Base-by-base conservation (phyloP, 2,113 vertebrate genomes). In the Trematomus loennbergii region DNA sequence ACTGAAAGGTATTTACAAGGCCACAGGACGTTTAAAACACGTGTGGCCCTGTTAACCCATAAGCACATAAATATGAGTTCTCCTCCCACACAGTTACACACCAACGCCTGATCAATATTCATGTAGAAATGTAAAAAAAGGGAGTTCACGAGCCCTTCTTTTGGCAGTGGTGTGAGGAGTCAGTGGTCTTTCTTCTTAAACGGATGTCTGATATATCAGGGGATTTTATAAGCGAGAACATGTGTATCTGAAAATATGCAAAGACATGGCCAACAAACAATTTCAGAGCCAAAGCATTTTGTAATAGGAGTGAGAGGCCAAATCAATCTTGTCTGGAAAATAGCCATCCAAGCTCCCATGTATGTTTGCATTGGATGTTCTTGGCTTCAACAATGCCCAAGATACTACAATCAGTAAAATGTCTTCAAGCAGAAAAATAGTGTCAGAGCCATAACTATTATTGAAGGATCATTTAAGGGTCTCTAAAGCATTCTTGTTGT, bases 1-100 rank as follows among this genome's bases (percentile, higher is more conserved):
- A 91, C 72, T 72, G 80, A 59, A 84, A 90, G 81, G 91, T 87
- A 92, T 94, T 94, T 92, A 92, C 93, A 87, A 87, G 90, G 91
- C 88, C 88, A 84, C 75, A 77, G 83, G 88, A 92, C 89, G 76
- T 91, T 91, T 91, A 62, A 94, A 94, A 92, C 91, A 94, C 65
- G 77, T 92, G 92, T 91, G 82, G 58, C 82, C 69, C 36, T 82
- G 90, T 89, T 78, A 82, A 82, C 78, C 81, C 70, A 77, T 85
- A 76, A 73, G 70, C 45, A 79, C 73, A 78, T 77, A 18, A 84
- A 40, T 29, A 29, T 20, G 59, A 48, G 20, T 50, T 64, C 64
- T 33, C 76, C 82, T 78, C 75, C 72, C 66, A 79, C 63, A 68
- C 48, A 66, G 55, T 57, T 25, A 18, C 33, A 63, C 16, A 58